Evolutionary conservation across 2,888 invertebrate species (phyloP), one percentile per base, ranked within the genome.

Genomic region (Epistrophe eligans): DNA sequence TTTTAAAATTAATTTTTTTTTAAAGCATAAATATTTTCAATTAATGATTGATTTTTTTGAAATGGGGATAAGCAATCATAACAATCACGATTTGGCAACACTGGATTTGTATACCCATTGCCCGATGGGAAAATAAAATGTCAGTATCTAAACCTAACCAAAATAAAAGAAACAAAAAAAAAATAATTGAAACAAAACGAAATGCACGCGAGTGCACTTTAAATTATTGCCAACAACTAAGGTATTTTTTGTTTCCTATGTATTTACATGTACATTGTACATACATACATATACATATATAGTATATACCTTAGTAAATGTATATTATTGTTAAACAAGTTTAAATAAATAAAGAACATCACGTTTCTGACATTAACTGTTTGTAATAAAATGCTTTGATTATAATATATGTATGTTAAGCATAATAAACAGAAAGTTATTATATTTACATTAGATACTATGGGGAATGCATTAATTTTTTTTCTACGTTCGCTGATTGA

Each of bases 191-290:
- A 74, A 70, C 80, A 55, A 67, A 72, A 24, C 43, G 32, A 77
- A 60, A 48, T 80, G 74, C 84, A 84, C 76, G 80, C 76, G 80
- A 84, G n/a, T 76, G 80, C 76, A 84, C 72, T 58, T 40, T 40
- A 55, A 55, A 70, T 55, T 32, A 74, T 58, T 80, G 24, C 72
- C 52, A 66, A 32, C 15, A 32, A 35, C 35, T 55, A 60, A 67
- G 67, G 40, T 55, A 55, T 52, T 55, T 55, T 55, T 8, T 55
- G n/a, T 43, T 50, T 66, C 19, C 17, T 66, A 66, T 35, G 8
- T n/a, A 64, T 15, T 10, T 58, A 35, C 0, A 58, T 10, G 10
- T 19, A 17, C 3, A 32, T n/a, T n/a, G n/a, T 32, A 6, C 6
- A 6, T 4, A 32, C 32, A 24, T 32, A 7, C 5, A 32, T 32